Evolutionary conservation across 2,113 vertebrate species (phyloP), one percentile per base, ranked within the genome.

Genomic region (Xenotilapia leptura): DNA sequence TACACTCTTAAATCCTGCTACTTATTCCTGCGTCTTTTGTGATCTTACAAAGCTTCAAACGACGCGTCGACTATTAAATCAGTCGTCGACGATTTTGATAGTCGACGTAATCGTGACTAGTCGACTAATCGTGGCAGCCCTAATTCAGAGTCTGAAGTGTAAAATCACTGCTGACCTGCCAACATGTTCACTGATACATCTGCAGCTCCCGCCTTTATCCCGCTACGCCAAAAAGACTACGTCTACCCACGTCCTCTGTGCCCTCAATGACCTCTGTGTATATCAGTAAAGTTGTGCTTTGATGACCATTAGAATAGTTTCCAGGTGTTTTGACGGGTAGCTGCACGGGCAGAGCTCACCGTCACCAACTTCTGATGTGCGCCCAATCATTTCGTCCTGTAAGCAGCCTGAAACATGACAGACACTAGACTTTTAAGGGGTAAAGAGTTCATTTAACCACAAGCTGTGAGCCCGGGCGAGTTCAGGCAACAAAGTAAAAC

Each of bases 341-440:
- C 56, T 31, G 8, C 56, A 31, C 8, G 8, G 14, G 31, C 31
- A 36, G 31, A 36, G 31, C 17, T 33, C 17, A 12, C 6, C 1
- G 6, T 7, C 58, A 19, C 31, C 3, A n/a, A 36, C 31, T n/a
- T 62, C 58, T 62, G 58, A 60, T 60, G 28, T 28, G 3, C 15
- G 5, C 5, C 56, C 56, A 60, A 60, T 33, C 15, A 0, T 6
- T 10, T 33, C 9, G 0, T 62, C 58, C 28, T 19, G 9, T 0
- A 36, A 62, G 28, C 58, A 36, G 54, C 58, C 28, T 62, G 58
- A 62, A 31, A 62, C 6, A 62, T 11, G 15, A 11, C 3, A 33
- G 56, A 60, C 23, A 3, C 54, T 26, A 56, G 7, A 56, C 54
- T 56, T 56, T 28, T n/a, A 56, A 7, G 2, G 21, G 11, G 21